Evolutionary conservation across 1,140 invertebrate genomes (phyloP), one percentile per base, ranked within the genome.

Genomic region (Aphaenogaster floridana): DNA sequence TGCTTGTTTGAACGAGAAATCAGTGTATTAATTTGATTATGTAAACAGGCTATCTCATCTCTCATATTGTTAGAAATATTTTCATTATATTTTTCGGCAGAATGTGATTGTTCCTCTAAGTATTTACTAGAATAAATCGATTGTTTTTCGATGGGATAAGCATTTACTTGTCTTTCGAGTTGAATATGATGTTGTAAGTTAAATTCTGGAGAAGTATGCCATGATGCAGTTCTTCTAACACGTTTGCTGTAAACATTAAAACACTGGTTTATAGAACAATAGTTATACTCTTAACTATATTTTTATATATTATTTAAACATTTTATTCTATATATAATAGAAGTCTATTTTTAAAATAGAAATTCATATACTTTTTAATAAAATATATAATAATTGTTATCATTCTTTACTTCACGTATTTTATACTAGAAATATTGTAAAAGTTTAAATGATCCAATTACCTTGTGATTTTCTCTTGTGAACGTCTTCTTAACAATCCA

Each of bases 401-500:
- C 3, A 71, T 36, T 34, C 6, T 36, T 76, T 21, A 69, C 52
- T 17, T 83, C 28, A 28, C 28, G 28, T 28, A 28, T 28, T 28
- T 28, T 52, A 52, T 11, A 76, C 5, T n/a, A 17, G 0, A 85
- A 54, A 79, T 34, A 52, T 85, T 34, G 1, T 39, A 79, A 34
- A 68, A 45, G 28, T 17, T 57, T 77, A 45, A 64, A 21, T 64
- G 52, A 68, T 68, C 9, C 52, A 71, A 57, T 89, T 59, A 95
- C 94, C 93, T 91, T n/a, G 90, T 69, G 34, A 89, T 71, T 88
- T 93, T 95, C 84, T 97, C 97, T 91, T 96, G 96, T 0, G 97
- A 98, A 69, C 97, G 94, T 57, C 97, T 95, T 92, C 97, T 95
- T 66, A 98, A 96, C 36, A 95, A 97, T 36, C 97, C 97, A 86